phyloP scores from a whole-genome alignment of 2,797 vertebrate species.

The Dromococcyx pavoninus region DNA sequence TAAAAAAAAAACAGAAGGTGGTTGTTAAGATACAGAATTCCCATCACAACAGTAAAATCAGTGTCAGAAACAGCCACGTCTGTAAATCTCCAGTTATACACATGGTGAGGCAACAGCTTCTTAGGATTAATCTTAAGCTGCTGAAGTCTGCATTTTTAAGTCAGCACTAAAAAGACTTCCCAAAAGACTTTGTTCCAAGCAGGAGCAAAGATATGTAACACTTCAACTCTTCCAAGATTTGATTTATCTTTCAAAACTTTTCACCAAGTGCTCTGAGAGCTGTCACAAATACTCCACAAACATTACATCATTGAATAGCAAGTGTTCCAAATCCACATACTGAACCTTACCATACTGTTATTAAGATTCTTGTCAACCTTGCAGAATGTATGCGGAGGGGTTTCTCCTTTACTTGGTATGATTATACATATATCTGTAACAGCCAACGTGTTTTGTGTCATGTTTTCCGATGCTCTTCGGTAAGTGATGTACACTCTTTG shows the following conservation, averaged over 20 bases:
- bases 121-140: neutral
- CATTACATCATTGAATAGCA: fast-evolving
- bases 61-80: neutral
- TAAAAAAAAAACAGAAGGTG: neutral
- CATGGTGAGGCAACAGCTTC: neutral
- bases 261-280: neutral
- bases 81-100: neutral
- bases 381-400: slow-evolving; percentile 95
- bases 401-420: slow-evolving; percentile 94
- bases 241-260: neutral
- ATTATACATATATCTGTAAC: slow-evolving; percentile 98
- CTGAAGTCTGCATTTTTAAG: neutral
- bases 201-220: neutral
- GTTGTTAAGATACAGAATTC: neutral
- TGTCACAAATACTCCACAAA: neutral
- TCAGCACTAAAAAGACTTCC: neutral
- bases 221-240: neutral
- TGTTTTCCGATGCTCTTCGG: slow-evolving; percentile 89
- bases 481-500: slow-evolving; percentile 95
- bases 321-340: neutral
- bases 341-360: slow-evolving; percentile 92
- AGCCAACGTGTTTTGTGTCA: slow-evolving; percentile 90
- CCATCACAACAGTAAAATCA: neutral
- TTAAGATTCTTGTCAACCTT: slow-evolving; percentile 98
- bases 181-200: neutral